Evolutionary conservation across 2,797 vertebrate species (phyloP), one percentile per base, ranked within the genome.

Genomic region (Melanotaenia nigrans): DNA sequence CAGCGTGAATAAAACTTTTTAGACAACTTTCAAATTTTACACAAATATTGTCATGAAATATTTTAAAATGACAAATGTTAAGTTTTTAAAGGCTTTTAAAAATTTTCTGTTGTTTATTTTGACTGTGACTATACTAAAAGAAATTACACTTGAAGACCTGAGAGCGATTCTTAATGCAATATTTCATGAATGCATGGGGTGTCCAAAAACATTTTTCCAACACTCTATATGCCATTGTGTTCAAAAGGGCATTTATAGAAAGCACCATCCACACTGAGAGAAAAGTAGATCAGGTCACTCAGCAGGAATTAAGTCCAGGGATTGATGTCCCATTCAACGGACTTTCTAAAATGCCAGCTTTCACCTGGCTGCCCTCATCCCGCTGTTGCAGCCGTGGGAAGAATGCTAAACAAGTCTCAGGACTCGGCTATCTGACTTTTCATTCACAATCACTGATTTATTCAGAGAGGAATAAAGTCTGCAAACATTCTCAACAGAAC

Each of bases 291-390:
- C 61, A 56, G 74, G 14, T 83, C 73, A 61, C 58, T 59, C 64
- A 71, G 75, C 7, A 3, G 78, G 84, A 82, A 82, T 82, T 78
- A 77, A 68, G n/a, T 73, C 70, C 28, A 16, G 51, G 74, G 83
- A 83, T 57, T 73, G 61, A 77, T 76, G 77, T 72, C 79, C 73
- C 67, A 62, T 73, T 83, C 12, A 60, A 6, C 68, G 84, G 68
- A 65, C 57, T 40, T 64, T 64, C 56, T 38, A 33, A 84, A 87
- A 79, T 61, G 61, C 30, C 79, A 77, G 68, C 66, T 63, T 83
- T 82, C 84, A 51, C 69, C 63, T 3, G 0, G 25, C 67, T 49
- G 68, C 61, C 68, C 65, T 61, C 24, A 3, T 0, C 5, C 33
- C 10, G 38, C 79, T 66, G 68, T 54, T 58, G 71, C 40, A 85